These are phyloP conservation scores for Scolanthus callimorphus DNA, from an alignment of 92 coral and sea anemone genomes.

Conservation along the genomic window DNA sequence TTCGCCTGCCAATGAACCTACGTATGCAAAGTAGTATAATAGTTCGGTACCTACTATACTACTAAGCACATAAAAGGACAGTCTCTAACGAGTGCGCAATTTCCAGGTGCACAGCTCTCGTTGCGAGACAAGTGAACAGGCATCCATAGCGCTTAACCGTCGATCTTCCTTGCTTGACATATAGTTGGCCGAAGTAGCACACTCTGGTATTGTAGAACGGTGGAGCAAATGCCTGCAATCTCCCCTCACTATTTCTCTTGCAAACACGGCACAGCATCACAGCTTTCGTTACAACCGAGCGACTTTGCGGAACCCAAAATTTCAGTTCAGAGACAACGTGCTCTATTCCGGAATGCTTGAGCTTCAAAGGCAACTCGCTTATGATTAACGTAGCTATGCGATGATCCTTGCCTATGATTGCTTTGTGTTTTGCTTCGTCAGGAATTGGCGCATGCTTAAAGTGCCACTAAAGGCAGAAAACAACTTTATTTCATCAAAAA, in stretches of 20 bases:
- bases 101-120: constrained; percentile 31
- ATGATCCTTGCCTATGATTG: neutral
- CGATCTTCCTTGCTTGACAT: constrained; percentile 30
- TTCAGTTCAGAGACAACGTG: constrained; percentile 23
- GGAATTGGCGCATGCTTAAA: neutral
- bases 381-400: neutral
- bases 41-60: too few species aligned
- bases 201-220: too few species aligned
- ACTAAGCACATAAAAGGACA: constrained; percentile 40
- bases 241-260: constrained; percentile 16
- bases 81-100: constrained; percentile 26
- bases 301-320: constrained; percentile 13
- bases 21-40: too few species aligned
- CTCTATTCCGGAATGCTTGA: constrained; percentile 35
- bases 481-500: too few species aligned
- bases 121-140: constrained; percentile 38
- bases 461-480: too few species aligned
- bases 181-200: constrained; percentile 24
- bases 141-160: constrained; percentile 33
- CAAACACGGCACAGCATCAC: constrained; percentile 15
- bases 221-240: constrained; percentile 21
- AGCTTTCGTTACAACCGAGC: constrained; percentile 23
- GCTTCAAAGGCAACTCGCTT: neutral
- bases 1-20: too few species aligned
- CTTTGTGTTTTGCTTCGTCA: neutral